Evolutionary conservation across 2,113 vertebrate genomes (phyloP).

Genomic region (Myodes glareolus): DNA sequence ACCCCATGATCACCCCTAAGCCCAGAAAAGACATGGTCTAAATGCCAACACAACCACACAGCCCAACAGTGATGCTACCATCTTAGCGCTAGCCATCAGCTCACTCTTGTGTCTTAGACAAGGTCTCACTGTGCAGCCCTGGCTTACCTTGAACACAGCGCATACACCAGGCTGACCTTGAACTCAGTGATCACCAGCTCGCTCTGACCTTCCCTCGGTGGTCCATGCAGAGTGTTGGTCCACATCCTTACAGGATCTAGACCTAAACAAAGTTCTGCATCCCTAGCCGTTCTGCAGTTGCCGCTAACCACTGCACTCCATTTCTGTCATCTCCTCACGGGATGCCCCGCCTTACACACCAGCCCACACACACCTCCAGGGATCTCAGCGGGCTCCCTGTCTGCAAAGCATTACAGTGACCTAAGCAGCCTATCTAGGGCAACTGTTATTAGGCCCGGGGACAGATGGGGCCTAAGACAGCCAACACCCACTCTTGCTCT

Average conservation of each 20-base stretch:
- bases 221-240: accelerated
- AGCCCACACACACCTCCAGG: accelerated
- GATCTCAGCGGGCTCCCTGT: not conserved
- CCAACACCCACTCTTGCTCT: not conserved
- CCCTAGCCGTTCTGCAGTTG: too few species aligned
- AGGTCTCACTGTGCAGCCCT: not conserved
- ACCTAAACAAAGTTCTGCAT: not conserved
- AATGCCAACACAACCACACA: accelerated
- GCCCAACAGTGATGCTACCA: accelerated
- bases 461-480: not conserved
- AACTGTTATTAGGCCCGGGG: too few species aligned
- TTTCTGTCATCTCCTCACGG: not conserved
- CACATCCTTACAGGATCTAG: too few species aligned
- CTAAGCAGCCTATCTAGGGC: not conserved
- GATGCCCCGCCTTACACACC: not conserved
- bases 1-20: not conserved
- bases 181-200: not conserved
- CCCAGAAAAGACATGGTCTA: not conserved
- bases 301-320: accelerated
- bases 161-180: not conserved
- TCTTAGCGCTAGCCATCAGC: accelerated
- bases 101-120: not conserved
- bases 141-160: not conserved
- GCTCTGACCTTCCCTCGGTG: accelerated
- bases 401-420: not conserved